Base-by-base conservation (phyloP, 2,888 invertebrate genomes). In the Perdita meconis region DNA sequence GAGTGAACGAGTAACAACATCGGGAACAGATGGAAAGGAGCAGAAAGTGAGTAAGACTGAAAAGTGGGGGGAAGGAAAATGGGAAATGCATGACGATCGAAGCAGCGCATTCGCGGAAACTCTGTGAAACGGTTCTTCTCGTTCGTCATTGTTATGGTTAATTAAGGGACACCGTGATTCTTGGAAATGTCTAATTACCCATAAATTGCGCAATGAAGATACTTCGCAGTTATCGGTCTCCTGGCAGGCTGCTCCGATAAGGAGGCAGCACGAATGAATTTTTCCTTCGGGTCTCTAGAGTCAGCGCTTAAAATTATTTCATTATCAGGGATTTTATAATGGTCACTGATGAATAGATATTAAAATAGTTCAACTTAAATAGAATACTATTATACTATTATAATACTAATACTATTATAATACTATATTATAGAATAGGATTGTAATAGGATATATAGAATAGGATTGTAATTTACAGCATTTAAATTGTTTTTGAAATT, bases 91-190 rank as follows among this genome's bases (percentile, higher is more conserved):
- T 55, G 53, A 68, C 75, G 81, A 81, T 84, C 73, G 84, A 76
- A 70, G 63, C 44, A 53, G 66, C 60, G 40, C 19, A 59, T 36
- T 75, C 44, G 26, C 38, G 24, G 13, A 24, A 44, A 59, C 44
- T 53, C 40, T 69, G 12, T 26, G 34, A 36, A 60, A 42, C 68
- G 73, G 53, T 55, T 55, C 66, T 50, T 80, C 65, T 81, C 84
- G 82, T 87, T 70, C 85, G 72, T 84, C 85, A 84, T 84, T 85
- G 84, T 88, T 87, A 86, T 80, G 67, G 78, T 85, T 88, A 87
- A 88, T 87, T 86, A 88, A 86, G 83, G 85, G 66, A 71, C 68
- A 61, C 71, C 77, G 56, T 82, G 75, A 84, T 79, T 80, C 83
- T 77, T 83, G 80, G 79, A 84, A 86, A 86, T 87, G 76, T 80